Evolutionary conservation across 2,113 vertebrate genomes (phyloP).

Genomic region (Brienomyrus longianalis): DNA sequence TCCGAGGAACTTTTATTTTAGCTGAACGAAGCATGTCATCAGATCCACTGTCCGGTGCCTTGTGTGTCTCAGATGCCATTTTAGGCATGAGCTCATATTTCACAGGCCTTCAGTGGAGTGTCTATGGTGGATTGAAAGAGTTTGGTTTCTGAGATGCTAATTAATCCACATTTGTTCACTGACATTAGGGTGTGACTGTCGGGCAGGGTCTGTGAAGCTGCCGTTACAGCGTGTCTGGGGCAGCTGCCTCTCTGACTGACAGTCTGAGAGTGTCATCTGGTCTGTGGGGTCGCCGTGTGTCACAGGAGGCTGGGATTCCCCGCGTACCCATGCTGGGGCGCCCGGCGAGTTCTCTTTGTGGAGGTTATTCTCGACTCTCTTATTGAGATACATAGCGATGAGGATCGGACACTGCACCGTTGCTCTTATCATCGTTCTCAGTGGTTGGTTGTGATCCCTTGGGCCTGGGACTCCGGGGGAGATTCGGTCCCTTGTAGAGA

Average conservation of each 20-base stretch:
- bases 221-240: background rate
- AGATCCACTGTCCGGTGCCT: background rate
- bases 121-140: background rate
- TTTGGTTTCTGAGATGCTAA: background rate
- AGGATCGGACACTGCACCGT: background rate
- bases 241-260: background rate
- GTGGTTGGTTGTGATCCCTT: background rate
- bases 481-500: background rate
- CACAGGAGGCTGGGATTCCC: background rate
- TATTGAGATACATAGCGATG: background rate
- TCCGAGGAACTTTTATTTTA: background rate
- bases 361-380: background rate
- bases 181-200: background rate
- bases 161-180: background rate
- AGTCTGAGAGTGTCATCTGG: background rate
- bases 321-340: background rate
- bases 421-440: background rate
- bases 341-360: background rate
- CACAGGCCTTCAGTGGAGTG: background rate
- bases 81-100: background rate
- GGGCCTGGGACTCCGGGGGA: background rate
- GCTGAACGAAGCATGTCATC: background rate
- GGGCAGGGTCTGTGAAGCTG: background rate
- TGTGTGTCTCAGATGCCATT: background rate
- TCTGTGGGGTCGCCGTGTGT: background rate